These are phyloP conservation scores for Leuciscus idus DNA, from an alignment of 2,113 vertebrate genomes.

Conservation along the genomic window DNA sequence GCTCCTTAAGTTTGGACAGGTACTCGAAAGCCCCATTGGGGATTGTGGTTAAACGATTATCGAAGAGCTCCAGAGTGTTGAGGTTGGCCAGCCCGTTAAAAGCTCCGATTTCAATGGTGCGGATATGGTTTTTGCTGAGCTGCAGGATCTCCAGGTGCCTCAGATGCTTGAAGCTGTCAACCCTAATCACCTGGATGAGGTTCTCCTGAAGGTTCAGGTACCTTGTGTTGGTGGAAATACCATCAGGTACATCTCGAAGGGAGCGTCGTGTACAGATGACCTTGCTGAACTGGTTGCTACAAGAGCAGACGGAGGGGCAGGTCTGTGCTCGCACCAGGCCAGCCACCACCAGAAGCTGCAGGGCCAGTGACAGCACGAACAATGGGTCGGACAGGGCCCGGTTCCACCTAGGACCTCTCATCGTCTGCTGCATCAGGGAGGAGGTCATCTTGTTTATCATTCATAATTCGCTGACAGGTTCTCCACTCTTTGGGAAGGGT, in stretches of 20 bases:
- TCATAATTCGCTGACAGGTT: conserved; percentile 98
- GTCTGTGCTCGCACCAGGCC: conserved; percentile 97
- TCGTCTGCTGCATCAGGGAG: conserved; percentile 99
- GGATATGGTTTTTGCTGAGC: conserved; percentile 97
- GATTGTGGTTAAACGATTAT: conserved; percentile 98
- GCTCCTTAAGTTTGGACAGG: conserved; percentile 97
- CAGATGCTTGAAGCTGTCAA: conserved; percentile 98
- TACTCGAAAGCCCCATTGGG: conserved; percentile 99
- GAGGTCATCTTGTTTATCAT: conserved; percentile 99
- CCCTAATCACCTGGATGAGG: conserved; percentile 98
- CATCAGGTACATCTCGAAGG: conserved; percentile 95
- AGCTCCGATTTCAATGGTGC: conserved; percentile 97
- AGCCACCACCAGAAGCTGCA: conserved; percentile 97
- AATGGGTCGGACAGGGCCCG: conserved; percentile 99
- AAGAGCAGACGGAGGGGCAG: conserved; percentile 97
- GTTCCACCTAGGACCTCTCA: conserved; percentile 99
- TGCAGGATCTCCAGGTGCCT: conserved; percentile 97
- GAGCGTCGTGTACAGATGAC: conserved; percentile 96
- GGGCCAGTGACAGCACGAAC: conserved; percentile 97
- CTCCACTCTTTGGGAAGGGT: conserved; percentile 86
- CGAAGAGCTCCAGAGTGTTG: conserved; percentile 98
- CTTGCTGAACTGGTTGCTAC: conserved; percentile 99
- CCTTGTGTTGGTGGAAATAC: conserved; percentile 97
- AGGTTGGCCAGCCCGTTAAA: conserved; percentile 99
- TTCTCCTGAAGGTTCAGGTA: conserved; percentile 99